Conservation (phyloP, 2,113 vertebrate genomes). For the Equus quagga region DNA sequence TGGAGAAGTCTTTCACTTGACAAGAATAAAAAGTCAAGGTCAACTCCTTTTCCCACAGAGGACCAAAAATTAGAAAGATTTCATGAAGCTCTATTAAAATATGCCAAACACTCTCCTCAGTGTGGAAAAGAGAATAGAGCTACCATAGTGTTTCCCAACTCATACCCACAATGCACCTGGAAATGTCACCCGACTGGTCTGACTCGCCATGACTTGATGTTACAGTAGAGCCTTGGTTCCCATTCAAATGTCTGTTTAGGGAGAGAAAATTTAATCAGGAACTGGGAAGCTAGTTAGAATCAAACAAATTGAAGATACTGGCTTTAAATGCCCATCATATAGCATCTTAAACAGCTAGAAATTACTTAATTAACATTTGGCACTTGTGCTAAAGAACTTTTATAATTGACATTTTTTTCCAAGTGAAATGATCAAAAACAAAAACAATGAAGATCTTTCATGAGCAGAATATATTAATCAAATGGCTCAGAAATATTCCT, state of each 20-base stretch:
- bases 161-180: background rate
- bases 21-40: background rate
- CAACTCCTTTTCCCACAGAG: background rate
- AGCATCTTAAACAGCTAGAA: background rate
- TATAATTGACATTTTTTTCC: background rate
- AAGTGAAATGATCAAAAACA: background rate
- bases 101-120: background rate
- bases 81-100: background rate
- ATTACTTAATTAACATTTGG: slow-evolving; percentile 47
- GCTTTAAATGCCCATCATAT: background rate
- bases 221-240: background rate
- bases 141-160: background rate
- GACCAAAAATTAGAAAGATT: background rate
- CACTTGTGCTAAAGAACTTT: slow-evolving; percentile 29
- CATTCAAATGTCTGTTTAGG: slow-evolving; percentile 9
- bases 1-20: background rate
- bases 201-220: background rate
- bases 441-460: background rate
- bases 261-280: background rate
- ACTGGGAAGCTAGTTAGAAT: background rate
- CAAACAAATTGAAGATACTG: slow-evolving; percentile 25
- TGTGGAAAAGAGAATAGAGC: background rate
- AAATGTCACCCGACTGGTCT: background rate
- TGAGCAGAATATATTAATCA: background rate
- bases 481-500: slow-evolving; percentile 1